A percentile compares a stretch with the other conserved stretches of the same genome.
phyloP scores from a whole-genome alignment of 2,888 invertebrate species.

The Caenorhabditis sulstoni region DNA sequence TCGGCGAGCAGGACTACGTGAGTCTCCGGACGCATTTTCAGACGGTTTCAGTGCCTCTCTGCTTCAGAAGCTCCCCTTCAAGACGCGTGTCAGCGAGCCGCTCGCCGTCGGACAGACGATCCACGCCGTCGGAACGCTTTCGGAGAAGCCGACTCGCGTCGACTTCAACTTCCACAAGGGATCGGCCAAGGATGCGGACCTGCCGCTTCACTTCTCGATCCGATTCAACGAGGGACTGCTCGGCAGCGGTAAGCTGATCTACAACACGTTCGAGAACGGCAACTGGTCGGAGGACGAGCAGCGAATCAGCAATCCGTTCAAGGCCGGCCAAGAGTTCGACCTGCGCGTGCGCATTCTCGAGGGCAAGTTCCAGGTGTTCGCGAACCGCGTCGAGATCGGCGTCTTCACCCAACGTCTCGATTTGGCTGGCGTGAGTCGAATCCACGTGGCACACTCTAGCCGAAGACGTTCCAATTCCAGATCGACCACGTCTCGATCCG shows the following conservation, averaged over 20 bases:
- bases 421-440: slow-evolving; percentile 75
- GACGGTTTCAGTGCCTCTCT: too few relatives aligned
- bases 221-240: slow-evolving; percentile 77
- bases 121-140: slow-evolving; percentile 78
- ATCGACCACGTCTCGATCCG: slow-evolving; percentile 79
- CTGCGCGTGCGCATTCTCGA: slow-evolving; percentile 78
- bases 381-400: slow-evolving; percentile 78
- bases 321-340: slow-evolving; percentile 76
- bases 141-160: slow-evolving; percentile 75
- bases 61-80: slow-evolving; percentile 79
- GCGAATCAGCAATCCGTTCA: slow-evolving; percentile 78
- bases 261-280: slow-evolving; percentile 76
- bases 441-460: not conserved
- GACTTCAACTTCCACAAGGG: slow-evolving; percentile 81
- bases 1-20: slow-evolving; percentile 77
- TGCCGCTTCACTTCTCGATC: slow-evolving; percentile 80
- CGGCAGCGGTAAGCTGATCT: slow-evolving; percentile 76
- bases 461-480: slow-evolving; percentile 38
- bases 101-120: slow-evolving; percentile 79
- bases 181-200: slow-evolving; percentile 73
- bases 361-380: slow-evolving; percentile 79
- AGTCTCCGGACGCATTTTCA: slow-evolving; percentile 20
- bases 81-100: slow-evolving; percentile 78
- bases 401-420: slow-evolving; percentile 77
- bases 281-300: slow-evolving; percentile 80